A percentile compares a stretch with the other conserved stretches of the same genome.
Evolutionary conservation across 2,113 vertebrate genomes (phyloP).

Genomic region (Phalacrocorax pelagicus): DNA sequence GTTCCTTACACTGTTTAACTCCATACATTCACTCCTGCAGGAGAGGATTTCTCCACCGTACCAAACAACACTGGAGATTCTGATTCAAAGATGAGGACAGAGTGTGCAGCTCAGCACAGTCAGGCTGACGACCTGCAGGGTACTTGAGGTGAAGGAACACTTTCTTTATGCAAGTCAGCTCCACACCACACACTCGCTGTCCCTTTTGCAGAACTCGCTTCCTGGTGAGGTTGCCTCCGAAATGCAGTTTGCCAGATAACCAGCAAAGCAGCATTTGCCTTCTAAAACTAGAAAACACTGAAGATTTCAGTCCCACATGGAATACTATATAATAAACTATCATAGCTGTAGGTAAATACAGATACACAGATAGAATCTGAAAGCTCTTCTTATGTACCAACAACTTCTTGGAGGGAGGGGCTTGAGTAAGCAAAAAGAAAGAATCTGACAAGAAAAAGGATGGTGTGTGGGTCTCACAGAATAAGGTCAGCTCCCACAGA

Average conservation of each 20-base stretch:
- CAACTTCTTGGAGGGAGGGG: neutral
- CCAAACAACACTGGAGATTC: neutral
- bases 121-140: conserved; percentile 30
- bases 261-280: conserved; percentile 39
- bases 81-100: conserved; percentile 25
- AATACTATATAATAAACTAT: neutral
- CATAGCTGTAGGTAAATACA: conserved; percentile 51
- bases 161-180: conserved; percentile 66
- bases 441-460: conserved; percentile 48
- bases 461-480: conserved; percentile 56
- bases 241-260: conserved; percentile 47
- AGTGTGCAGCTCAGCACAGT: neutral
- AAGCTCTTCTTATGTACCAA: conserved; percentile 32
- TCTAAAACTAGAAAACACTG: conserved; percentile 56
- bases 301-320: conserved; percentile 51
- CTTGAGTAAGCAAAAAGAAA: conserved; percentile 9
- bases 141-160: conserved; percentile 43
- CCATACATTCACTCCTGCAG: conserved; percentile 71
- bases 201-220: conserved; percentile 62
- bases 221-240: conserved; percentile 38
- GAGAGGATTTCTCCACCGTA: neutral
- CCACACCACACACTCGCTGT: conserved; percentile 1
- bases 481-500: conserved; percentile 61
- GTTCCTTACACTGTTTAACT: conserved; percentile 83
- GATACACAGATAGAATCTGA: conserved; percentile 12